A percentile compares a stretch with the other conserved stretches of the same genome.
These are phyloP conservation scores for Nasonia giraulti DNA, from an alignment of 1,140 invertebrate genomes.

Conservation along the genomic window DNA sequence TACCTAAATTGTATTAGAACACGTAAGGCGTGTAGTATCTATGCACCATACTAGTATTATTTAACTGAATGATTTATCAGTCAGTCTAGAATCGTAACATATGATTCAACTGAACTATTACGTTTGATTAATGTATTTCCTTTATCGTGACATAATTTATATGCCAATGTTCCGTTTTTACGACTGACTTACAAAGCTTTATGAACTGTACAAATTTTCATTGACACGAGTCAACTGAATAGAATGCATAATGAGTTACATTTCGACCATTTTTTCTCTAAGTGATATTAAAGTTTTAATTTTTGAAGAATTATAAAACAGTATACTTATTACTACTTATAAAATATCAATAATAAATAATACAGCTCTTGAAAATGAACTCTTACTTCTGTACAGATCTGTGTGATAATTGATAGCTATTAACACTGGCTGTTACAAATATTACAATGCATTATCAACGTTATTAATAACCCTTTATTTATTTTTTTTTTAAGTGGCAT, in stretches of 20 bases:
- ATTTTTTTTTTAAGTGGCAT: too few species aligned
- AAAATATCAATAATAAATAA: too few species aligned
- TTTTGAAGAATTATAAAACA: too few species aligned
- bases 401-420: not conserved
- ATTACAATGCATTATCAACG: not conserved
- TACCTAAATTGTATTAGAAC: not conserved
- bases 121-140: not conserved
- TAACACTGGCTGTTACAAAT: not conserved
- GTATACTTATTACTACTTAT: too few species aligned
- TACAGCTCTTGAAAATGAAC: too few species aligned
- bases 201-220: not conserved
- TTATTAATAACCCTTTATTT: conserved; percentile 37
- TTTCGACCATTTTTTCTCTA: too few species aligned
- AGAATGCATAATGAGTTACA: too few species aligned
- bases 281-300: too few species aligned
- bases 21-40: not conserved
- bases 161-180: too few species aligned
- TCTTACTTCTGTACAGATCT: too few species aligned
- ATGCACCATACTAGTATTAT: not conserved
- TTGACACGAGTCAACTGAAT: too few species aligned
- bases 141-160: not conserved
- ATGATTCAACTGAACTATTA: not conserved
- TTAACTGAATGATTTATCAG: too few species aligned
- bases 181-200: not conserved
- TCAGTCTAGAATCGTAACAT: not conserved